These are phyloP conservation scores for Sesia apiformis DNA, from an alignment of 2,888 invertebrate species.

Conservation along the genomic window DNA sequence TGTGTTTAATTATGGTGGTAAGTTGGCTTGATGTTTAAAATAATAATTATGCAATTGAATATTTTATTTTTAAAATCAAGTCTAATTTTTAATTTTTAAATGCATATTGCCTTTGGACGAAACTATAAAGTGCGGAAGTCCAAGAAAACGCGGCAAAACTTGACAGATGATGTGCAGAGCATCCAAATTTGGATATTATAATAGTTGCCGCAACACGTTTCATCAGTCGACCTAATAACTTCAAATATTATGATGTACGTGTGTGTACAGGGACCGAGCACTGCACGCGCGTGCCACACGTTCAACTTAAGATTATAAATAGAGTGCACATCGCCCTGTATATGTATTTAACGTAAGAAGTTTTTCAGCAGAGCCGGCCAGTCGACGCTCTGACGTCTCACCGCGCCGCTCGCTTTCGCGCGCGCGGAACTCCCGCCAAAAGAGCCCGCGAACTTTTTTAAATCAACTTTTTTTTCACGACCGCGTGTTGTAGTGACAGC, in stretches of 20 bases:
- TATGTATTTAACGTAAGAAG: conserved; percentile 62
- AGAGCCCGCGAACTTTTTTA: conserved; percentile 25
- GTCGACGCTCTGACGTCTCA: conserved; percentile 45
- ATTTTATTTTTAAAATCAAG: too few relatives aligned
- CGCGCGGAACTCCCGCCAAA: conserved; percentile 31
- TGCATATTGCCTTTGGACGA: too few relatives aligned
- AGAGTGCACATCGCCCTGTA: conserved; percentile 61
- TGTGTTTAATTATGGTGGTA: too few relatives aligned
- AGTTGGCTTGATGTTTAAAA: too few relatives aligned
- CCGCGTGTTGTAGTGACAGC: conserved; percentile 15
- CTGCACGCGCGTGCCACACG: conserved; percentile 54
- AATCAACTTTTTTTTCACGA: conserved; percentile 11
- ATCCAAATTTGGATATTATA: too few relatives aligned
- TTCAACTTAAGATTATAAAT: conserved; percentile 69
- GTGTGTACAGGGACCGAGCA: conserved; percentile 33
- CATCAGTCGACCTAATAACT: conserved; percentile 62
- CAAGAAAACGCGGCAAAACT: too few relatives aligned
- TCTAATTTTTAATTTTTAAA: too few relatives aligned
- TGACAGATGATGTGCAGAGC: too few relatives aligned
- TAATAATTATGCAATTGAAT: too few relatives aligned
- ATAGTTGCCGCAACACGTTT: conserved; percentile 33
- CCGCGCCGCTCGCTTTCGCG: conserved; percentile 52
- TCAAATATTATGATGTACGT: conserved; percentile 59
- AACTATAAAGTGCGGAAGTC: too few relatives aligned
- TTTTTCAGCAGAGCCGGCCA: conserved; percentile 57